These are phyloP conservation scores for Pedetes capensis DNA, from an alignment of 2,113 vertebrate genomes.

Conservation along the genomic window DNA sequence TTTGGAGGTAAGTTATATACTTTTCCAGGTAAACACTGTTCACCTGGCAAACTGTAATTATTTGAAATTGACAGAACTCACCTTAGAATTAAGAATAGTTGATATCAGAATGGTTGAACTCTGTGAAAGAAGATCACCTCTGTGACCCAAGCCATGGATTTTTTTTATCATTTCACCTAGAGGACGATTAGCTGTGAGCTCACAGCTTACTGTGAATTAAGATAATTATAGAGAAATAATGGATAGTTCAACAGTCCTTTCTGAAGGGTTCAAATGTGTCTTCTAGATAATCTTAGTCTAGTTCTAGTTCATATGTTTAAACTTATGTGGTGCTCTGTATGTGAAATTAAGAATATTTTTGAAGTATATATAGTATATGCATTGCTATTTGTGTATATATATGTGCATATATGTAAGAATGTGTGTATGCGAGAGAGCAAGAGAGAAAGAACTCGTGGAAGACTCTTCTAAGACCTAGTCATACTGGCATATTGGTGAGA, in stretches of 20 bases:
- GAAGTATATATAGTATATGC: not conserved
- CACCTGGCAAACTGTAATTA: not conserved
- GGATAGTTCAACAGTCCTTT: not conserved
- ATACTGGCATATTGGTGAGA: not conserved
- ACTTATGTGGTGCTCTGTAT: conserved; percentile 41
- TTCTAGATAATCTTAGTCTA: not conserved
- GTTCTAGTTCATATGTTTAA: conserved; percentile 2
- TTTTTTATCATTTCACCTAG: not conserved
- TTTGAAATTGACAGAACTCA: not conserved
- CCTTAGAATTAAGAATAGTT: not conserved
- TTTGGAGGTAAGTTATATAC: not conserved
- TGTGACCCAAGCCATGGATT: not conserved
- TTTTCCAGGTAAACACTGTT: not conserved
- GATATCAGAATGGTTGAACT: not conserved
- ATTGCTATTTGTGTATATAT: conserved; percentile 21
- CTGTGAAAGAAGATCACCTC: not conserved
- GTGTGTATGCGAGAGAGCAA: not conserved
- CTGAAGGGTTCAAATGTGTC: not conserved
- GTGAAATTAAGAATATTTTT: conserved; percentile 49
- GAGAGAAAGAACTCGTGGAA: conserved; percentile 4
- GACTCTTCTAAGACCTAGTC: not conserved
- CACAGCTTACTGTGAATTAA: not conserved
- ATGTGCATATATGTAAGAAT: not conserved
- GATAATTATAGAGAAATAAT: not conserved
- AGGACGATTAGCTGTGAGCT: not conserved